These are phyloP conservation scores for Caprella mutica DNA, from an alignment of 2,888 invertebrate species.

Conservation along the genomic window DNA sequence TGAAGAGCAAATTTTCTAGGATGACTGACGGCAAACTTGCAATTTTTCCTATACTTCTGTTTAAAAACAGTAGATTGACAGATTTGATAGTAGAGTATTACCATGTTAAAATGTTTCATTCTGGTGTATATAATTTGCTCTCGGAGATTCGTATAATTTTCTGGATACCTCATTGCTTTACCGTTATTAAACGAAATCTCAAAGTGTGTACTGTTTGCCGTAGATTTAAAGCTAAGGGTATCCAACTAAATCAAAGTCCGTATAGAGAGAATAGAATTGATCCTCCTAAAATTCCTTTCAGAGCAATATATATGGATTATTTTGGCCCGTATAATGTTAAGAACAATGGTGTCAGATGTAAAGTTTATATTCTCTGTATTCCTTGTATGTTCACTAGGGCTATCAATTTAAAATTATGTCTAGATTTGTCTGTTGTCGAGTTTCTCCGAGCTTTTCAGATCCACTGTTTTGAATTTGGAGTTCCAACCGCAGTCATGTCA, in stretches of 20 bases:
- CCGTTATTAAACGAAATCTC: background rate
- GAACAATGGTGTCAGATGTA: background rate
- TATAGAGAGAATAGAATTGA: background rate
- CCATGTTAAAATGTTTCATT: background rate
- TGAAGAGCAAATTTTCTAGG: too few species aligned
- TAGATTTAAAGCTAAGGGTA: background rate
- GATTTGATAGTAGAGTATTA: too few species aligned
- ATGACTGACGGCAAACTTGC: too few species aligned
- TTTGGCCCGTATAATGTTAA: background rate
- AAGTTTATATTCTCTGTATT: conserved; percentile 1
- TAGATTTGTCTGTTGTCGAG: background rate
- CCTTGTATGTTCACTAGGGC: conserved; percentile 6
- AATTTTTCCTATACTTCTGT: too few species aligned
- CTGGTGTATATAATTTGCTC: background rate
- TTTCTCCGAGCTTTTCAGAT: background rate
- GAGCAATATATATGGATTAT: background rate
- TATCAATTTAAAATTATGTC: background rate
- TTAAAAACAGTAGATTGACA: too few species aligned
- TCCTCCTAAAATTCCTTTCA: background rate
- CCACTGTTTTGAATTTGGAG: background rate
- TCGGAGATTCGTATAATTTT: background rate
- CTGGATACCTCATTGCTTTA: conserved; percentile 1
- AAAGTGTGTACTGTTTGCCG: background rate
- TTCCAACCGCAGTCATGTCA: background rate
- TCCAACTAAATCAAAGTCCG: background rate